These are phyloP conservation scores for Parauchenoglanis ngamensis DNA, from an alignment of 2,797 vertebrate genomes.

Conservation along the genomic window DNA sequence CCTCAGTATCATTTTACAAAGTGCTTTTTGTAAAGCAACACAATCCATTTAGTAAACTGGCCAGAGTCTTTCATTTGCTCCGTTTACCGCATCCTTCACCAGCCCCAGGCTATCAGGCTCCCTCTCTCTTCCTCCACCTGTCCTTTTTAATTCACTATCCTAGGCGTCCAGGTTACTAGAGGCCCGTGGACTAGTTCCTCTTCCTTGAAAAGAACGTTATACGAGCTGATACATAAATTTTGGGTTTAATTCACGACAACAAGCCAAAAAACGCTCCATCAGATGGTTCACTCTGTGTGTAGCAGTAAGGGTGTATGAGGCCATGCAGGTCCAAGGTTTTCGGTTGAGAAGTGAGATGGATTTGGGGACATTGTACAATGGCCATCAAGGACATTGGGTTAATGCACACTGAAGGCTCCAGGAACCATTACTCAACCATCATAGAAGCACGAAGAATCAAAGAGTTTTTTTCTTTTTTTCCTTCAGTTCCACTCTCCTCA, in stretches of 20 bases:
- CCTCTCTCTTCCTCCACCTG: slow-evolving; percentile 38
- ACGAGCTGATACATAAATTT: no score
- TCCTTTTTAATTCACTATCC: slow-evolving; percentile 31
- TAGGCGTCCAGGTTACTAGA: background rate
- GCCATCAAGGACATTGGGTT: slow-evolving; percentile 77
- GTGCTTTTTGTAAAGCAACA: slow-evolving; percentile 57
- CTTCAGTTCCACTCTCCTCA: slow-evolving; percentile 54
- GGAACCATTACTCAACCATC: slow-evolving; percentile 73
- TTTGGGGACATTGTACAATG: slow-evolving; percentile 41
- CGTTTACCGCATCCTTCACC: slow-evolving; percentile 46
- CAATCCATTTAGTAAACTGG: slow-evolving; percentile 52
- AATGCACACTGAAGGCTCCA: slow-evolving; percentile 75
- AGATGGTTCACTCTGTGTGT: background rate
- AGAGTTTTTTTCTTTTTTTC: background rate
- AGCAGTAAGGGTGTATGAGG: background rate
- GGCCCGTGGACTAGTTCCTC: background rate
- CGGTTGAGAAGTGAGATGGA: background rate
- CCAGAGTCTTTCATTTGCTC: slow-evolving; percentile 41
- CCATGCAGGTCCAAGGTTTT: background rate
- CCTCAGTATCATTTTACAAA: slow-evolving; percentile 53
- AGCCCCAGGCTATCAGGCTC: slow-evolving; percentile 29
- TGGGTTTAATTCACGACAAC: background rate
- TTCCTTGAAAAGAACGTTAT: background rate
- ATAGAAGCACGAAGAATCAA: slow-evolving; percentile 48
- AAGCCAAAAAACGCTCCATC: background rate